Evolutionary conservation across 2,797 vertebrate genomes (phyloP).

Genomic region (Scolopax bukidnonensis): DNA sequence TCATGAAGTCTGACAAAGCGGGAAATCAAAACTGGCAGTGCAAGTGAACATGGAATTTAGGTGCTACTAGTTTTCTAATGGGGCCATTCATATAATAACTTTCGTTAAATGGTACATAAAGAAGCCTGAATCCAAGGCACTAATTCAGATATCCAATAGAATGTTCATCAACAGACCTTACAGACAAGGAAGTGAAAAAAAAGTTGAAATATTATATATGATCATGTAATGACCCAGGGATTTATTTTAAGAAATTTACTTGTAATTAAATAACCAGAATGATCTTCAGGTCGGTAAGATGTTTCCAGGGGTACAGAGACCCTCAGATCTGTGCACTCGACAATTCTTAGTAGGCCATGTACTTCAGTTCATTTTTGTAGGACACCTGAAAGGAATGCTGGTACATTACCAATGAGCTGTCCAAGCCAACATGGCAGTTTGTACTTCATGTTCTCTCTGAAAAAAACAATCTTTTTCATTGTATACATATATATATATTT

Average conservation of each 20-base stretch:
- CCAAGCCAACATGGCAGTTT: neutral
- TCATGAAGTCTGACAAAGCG: neutral
- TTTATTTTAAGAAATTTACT: neutral
- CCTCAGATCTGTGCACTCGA: neutral
- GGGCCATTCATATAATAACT: neutral
- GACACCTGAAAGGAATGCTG: neutral
- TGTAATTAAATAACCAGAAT: neutral
- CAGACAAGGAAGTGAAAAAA: neutral
- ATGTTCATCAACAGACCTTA: neutral
- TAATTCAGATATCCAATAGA: neutral
- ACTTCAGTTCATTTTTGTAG: neutral
- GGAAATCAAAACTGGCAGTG: neutral
- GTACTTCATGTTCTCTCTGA: neutral
- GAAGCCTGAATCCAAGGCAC: neutral
- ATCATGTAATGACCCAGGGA: neutral
- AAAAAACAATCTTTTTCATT: neutral
- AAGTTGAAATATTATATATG: neutral
- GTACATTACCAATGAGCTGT: neutral
- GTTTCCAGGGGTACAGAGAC: neutral
- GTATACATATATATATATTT: accelerated
- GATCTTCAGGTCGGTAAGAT: neutral
- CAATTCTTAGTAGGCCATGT: accelerated
- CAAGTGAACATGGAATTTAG: neutral
- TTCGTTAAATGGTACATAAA: neutral
- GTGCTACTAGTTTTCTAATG: neutral